Evolutionary conservation across 2,888 invertebrate species (phyloP).

Genomic region (Papilio demoleus): DNA sequence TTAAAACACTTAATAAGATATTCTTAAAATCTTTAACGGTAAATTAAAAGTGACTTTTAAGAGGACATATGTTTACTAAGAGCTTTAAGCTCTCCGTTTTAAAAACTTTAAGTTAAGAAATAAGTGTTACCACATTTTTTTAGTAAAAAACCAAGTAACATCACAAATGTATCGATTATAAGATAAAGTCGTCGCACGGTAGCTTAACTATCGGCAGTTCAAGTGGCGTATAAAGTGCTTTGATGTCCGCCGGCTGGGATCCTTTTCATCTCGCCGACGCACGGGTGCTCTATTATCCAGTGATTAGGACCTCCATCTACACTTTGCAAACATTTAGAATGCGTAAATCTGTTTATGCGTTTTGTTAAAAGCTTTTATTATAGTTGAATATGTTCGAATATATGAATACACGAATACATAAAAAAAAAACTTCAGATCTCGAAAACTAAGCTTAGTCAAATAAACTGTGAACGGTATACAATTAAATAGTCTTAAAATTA

Average conservation of each 20-base stretch:
- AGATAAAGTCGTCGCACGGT: slow-evolving; percentile 62
- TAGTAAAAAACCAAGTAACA: not conserved
- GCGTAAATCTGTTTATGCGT: slow-evolving; percentile 15
- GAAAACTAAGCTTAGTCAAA: too few species aligned
- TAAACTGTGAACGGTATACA: too few species aligned
- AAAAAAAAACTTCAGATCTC: too few species aligned
- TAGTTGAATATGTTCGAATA: too few species aligned
- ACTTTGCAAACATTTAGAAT: slow-evolving; percentile 29
- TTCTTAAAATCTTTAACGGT: not conserved
- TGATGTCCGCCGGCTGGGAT: slow-evolving; percentile 59
- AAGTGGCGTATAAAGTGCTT: slow-evolving; percentile 73
- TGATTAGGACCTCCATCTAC: slow-evolving; percentile 62
- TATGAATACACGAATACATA: too few species aligned
- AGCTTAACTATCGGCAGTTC: slow-evolving; percentile 67
- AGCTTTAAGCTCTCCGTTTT: not conserved
- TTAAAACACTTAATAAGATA: not conserved
- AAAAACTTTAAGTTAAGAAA: not conserved
- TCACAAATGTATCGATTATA: slow-evolving; percentile 45
- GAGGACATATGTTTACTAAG: slow-evolving; percentile 12
- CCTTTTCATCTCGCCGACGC: slow-evolving; percentile 73
- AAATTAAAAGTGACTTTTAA: not conserved
- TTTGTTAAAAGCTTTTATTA: not conserved
- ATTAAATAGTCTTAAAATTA: too few species aligned
- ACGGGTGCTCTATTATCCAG: slow-evolving; percentile 68
- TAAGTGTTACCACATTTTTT: slow-evolving; percentile 19